Evolutionary conservation across 2,113 vertebrate species (phyloP).

Genomic region (Prinia subflava): DNA sequence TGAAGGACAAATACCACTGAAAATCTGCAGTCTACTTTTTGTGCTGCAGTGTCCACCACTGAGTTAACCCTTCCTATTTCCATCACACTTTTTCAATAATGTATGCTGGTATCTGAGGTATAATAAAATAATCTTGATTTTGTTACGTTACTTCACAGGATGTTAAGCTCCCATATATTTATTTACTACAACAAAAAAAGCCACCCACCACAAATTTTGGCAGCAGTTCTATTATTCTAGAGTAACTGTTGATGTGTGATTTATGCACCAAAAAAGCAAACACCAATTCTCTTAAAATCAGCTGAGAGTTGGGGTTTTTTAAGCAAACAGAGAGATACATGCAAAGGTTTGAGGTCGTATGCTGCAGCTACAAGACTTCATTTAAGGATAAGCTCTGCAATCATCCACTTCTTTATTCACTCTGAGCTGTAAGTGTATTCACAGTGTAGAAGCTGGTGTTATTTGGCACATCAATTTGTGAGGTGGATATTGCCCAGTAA

Average conservation of each 20-base stretch:
- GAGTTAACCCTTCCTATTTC: background rate
- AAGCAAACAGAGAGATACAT: background rate
- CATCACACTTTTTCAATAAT: background rate
- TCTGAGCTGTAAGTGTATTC: rapidly evolving
- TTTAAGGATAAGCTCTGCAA: background rate
- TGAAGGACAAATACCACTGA: background rate
- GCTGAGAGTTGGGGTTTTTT: background rate
- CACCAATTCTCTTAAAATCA: background rate
- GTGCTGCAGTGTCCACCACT: background rate
- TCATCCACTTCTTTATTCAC: background rate
- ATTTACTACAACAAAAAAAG: background rate
- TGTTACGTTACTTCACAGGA: background rate
- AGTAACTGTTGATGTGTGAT: background rate
- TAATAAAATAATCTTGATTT: background rate
- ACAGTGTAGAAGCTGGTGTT: background rate
- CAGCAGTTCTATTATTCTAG: background rate
- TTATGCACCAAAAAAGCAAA: background rate
- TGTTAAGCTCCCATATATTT: background rate
- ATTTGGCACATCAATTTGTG: background rate
- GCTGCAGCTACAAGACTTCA: background rate
- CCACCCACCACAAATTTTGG: background rate
- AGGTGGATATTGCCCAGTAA: background rate
- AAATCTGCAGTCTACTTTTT: background rate
- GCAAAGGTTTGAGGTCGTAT: background rate
- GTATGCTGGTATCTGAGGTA: background rate